These are phyloP conservation scores for Sterna hirundo DNA, from an alignment of 2,113 vertebrate species.

Conservation along the genomic window DNA sequence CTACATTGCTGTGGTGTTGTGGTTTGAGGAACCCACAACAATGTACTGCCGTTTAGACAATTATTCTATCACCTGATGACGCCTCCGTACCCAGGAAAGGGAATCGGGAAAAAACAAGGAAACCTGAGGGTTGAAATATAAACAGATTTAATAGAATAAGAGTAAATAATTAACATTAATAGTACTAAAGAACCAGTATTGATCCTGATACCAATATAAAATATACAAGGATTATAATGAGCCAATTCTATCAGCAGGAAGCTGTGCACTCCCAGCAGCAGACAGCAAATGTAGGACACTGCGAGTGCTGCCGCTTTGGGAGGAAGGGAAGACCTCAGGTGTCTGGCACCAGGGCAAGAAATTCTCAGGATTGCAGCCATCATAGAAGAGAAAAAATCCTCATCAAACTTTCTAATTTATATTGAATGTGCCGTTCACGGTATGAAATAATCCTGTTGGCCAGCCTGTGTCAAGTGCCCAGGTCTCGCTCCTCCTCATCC, in stretches of 20 bases:
- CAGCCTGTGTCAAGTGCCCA: not conserved
- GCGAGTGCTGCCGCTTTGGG: not conserved
- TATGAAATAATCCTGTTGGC: not conserved
- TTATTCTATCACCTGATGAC: not conserved
- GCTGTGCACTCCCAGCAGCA: not conserved
- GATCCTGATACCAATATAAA: not conserved
- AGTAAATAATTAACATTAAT: not conserved
- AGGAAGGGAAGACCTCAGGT: not conserved
- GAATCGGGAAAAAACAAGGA: not conserved
- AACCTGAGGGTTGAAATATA: not conserved
- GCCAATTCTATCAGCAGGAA: not conserved
- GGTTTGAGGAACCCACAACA: not conserved
- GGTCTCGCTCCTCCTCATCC: not conserved
- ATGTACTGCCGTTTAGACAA: not conserved
- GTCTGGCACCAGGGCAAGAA: not conserved
- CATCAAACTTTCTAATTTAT: not conserved
- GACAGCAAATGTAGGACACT: not conserved
- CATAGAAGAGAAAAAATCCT: not conserved
- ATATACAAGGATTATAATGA: not conserved
- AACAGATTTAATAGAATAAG: not conserved
- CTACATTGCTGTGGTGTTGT: not conserved
- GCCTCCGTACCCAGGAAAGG: not conserved
- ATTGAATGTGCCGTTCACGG: not conserved
- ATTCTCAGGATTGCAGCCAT: not conserved
- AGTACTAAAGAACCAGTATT: not conserved